Percentiles rank a stretch among this genome's conserved stretches.
These are phyloP conservation scores for Coremacera marginata DNA, from an alignment of 2,888 invertebrate genomes.

Conservation along the genomic window DNA sequence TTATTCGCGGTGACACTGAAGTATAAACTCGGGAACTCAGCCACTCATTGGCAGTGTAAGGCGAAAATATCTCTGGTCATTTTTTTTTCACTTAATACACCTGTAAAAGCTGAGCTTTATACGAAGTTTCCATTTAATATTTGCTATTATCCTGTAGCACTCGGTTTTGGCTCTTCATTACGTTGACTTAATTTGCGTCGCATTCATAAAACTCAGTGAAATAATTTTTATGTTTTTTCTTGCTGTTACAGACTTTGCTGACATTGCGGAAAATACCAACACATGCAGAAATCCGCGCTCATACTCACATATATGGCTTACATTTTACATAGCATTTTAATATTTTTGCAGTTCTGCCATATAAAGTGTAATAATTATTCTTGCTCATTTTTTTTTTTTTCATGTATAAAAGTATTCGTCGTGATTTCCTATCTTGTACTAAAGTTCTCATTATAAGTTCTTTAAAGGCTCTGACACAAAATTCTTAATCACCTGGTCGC, in stretches of 20 bases:
- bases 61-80: background rate
- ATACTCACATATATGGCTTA: background rate
- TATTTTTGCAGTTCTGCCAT: too few species aligned
- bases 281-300: background rate
- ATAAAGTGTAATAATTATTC: too few species aligned
- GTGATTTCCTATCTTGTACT: too few species aligned
- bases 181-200: conserved; percentile 25
- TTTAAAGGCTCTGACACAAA: too few species aligned
- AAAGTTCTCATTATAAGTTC: too few species aligned
- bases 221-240: background rate
- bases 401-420: too few species aligned
- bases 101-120: background rate
- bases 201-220: background rate
- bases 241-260: background rate
- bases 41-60: too few species aligned
- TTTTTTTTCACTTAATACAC: background rate
- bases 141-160: background rate
- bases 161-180: conserved; percentile 17
- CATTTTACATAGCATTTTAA: too few species aligned
- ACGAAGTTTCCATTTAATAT: background rate
- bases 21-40: too few species aligned
- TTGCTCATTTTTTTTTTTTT: too few species aligned
- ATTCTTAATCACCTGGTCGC: too few species aligned
- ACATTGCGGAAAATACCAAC: conserved; percentile 8
- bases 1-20: background rate